Percentiles rank a stretch among this genome's conserved stretches.
phyloP scores from a whole-genome alignment of 2,888 invertebrate genomes.

The Teleogryllus oceanicus region DNA sequence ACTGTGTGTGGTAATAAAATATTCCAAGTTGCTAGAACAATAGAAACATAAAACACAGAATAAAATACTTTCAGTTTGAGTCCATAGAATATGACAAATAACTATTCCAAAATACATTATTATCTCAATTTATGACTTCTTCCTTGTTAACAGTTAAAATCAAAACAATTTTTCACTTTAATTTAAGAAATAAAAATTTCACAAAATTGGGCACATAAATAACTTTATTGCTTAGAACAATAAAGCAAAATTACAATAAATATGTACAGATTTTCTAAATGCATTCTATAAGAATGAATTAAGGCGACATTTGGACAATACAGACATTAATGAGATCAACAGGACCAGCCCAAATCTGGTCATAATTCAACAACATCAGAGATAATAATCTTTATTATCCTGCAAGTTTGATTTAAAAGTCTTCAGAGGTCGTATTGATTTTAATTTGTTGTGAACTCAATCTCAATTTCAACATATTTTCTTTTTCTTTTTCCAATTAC shows the following conservation, averaged over 20 bases:
- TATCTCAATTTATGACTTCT: no score
- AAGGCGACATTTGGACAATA: slow-evolving; percentile 1
- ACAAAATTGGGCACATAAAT: not conserved
- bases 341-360: not conserved
- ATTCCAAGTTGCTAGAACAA: no score
- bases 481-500: not conserved
- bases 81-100: no score
- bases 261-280: not conserved
- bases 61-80: no score
- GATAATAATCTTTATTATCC: slow-evolving; percentile 4
- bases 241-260: slow-evolving; percentile 18
- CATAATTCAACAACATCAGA: slow-evolving; percentile 18
- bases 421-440: not conserved
- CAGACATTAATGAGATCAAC: slow-evolving; percentile 9
- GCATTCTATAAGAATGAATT: slow-evolving; percentile 18
- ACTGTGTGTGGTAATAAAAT: no score
- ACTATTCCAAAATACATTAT: no score
- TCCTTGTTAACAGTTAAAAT: no score
- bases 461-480: not conserved
- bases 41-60: no score
- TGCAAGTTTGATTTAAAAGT: not conserved
- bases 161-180: no score
- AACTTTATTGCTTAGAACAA: not conserved
- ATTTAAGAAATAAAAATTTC: no score
- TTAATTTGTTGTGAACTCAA: not conserved